phyloP scores from a whole-genome alignment of 2,797 vertebrate genomes.

The Ibycter americanus region DNA sequence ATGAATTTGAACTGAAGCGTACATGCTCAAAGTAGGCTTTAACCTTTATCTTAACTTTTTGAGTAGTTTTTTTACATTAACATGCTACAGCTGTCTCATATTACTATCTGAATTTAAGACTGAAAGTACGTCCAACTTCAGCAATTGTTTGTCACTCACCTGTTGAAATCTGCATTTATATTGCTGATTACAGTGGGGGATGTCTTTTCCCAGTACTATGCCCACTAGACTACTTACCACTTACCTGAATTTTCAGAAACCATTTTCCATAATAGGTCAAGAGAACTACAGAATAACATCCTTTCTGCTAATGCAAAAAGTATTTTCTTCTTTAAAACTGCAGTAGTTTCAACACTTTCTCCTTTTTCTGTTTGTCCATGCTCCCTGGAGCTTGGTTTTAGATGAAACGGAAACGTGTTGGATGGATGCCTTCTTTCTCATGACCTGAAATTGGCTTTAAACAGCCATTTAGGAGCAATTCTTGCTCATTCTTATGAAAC shows the following conservation, averaged over 20 bases:
- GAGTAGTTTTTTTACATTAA: constrained; percentile 30
- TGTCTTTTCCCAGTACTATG: neutral
- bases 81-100: neutral
- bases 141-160: constrained; percentile 25
- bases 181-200: constrained; percentile 41
- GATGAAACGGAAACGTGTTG: neutral
- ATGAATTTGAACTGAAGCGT: neutral
- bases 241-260: constrained; percentile 12
- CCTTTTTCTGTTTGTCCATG: neutral
- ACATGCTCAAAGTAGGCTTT: neutral
- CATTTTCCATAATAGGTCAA: neutral
- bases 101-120: constrained; percentile 21
- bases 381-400: neutral
- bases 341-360: neutral
- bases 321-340: neutral
- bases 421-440: neutral
- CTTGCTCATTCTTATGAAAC: neutral
- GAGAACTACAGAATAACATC: neutral
- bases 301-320: neutral
- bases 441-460: neutral
- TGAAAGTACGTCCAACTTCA: constrained; percentile 1
- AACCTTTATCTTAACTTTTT: constrained; percentile 35
- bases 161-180: constrained; percentile 66
- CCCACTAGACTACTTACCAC: neutral
- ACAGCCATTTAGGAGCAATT: neutral